Conservation (phyloP, 2,113 vertebrate genomes). For the Leptosomus discolor region DNA sequence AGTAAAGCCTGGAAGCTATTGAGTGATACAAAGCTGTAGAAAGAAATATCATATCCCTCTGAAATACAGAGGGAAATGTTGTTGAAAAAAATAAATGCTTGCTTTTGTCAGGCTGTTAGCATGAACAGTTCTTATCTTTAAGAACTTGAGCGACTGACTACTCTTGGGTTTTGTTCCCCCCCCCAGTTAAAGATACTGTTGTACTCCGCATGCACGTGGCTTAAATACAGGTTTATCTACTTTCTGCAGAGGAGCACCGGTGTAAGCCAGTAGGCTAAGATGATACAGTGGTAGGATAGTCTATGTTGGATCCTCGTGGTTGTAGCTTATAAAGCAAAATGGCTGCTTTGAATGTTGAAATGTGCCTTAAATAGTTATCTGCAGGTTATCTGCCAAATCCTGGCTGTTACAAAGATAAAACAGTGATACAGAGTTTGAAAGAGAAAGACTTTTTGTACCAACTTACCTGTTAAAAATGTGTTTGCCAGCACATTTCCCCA, state of each 20-base stretch:
- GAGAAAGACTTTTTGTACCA: background rate
- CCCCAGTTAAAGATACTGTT: background rate
- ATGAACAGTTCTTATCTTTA: background rate
- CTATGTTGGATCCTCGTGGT: background rate
- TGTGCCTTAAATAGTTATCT: background rate
- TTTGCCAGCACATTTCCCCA: background rate
- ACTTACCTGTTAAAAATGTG: background rate
- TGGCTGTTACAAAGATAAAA: background rate
- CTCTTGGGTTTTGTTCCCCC: background rate
- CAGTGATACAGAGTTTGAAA: background rate
- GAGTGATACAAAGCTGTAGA: background rate
- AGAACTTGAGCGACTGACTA: background rate
- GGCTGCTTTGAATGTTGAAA: background rate
- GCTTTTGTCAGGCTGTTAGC: background rate
- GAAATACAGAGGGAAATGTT: background rate
- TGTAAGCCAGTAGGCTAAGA: background rate
- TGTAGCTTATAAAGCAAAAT: background rate
- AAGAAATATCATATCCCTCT: background rate
- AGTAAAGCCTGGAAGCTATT: background rate
- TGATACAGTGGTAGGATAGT: background rate
- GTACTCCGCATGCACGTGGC: accelerated
- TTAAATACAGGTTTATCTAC: background rate
- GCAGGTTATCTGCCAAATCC: background rate
- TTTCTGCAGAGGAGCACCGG: background rate
- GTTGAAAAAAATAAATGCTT: background rate